Conservation (phyloP, 2,113 vertebrate genomes). For the Notechis scutatus region DNA sequence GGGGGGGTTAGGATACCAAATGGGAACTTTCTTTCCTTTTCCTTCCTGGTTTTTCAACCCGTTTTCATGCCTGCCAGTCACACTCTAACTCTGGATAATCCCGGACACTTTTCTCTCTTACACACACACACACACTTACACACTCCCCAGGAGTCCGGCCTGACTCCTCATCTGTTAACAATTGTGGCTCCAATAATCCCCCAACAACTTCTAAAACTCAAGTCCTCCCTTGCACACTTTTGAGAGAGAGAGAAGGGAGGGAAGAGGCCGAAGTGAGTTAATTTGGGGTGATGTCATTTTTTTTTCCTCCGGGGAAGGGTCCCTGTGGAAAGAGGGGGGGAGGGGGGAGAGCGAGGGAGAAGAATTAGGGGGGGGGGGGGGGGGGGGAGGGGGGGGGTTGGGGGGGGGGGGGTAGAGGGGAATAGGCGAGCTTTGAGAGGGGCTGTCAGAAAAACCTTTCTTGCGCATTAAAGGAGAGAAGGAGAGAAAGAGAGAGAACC, state of each 20-base stretch:
- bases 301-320: background rate
- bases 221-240: background rate
- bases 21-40: background rate
- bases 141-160: background rate
- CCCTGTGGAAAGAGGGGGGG: background rate
- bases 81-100: background rate
- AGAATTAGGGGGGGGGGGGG: background rate
- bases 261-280: background rate
- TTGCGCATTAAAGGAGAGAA: background rate
- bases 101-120: background rate
- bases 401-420: background rate
- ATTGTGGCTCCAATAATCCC: constrained; percentile 4
- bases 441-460: constrained; percentile 3
- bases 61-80: background rate
- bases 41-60: background rate
- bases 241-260: no score
- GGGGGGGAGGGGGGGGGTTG: background rate
- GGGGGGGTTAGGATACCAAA: background rate
- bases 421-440: background rate
- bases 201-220: constrained; percentile 24
- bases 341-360: no score
- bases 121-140: background rate
- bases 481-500: background rate
- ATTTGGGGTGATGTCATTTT: background rate
- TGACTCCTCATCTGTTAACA: constrained; percentile 25